phyloP scores from a whole-genome alignment of 1,140 invertebrate species.

The Eriosoma lanigerum region DNA sequence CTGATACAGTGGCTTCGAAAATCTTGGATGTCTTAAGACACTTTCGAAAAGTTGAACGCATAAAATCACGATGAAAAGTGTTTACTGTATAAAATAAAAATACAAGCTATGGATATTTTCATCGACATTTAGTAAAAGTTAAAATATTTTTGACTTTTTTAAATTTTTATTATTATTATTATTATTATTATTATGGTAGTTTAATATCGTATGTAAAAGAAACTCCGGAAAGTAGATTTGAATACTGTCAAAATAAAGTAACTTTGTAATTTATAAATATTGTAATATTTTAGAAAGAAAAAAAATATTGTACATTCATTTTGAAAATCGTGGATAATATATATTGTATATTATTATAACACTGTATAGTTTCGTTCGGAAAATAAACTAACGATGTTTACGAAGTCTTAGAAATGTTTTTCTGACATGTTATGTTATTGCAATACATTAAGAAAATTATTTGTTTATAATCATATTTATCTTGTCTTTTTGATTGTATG shows the following conservation, averaged over 20 bases:
- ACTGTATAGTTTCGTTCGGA: too few relatives aligned
- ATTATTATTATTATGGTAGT: neutral
- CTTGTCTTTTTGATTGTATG: too few relatives aligned
- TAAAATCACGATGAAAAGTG: neutral
- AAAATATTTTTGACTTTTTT: neutral
- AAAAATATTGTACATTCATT: too few relatives aligned
- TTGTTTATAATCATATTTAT: too few relatives aligned
- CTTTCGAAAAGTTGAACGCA: neutral
- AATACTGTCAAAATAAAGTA: too few relatives aligned
- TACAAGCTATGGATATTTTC: neutral
- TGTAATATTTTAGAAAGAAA: too few relatives aligned
- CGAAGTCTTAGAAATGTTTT: neutral
- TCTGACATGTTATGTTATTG: neutral
- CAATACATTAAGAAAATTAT: neutral
- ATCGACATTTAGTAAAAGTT: neutral
- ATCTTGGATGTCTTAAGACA: neutral
- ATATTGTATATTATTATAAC: too few relatives aligned
- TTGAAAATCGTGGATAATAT: too few relatives aligned
- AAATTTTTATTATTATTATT: neutral
- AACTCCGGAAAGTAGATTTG: too few relatives aligned
- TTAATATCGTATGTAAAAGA: too few relatives aligned
- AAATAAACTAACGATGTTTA: neutral
- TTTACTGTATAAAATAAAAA: neutral
- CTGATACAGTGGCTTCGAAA: neutral
- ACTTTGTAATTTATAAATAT: too few relatives aligned